Conservation (phyloP, 2,888 invertebrate genomes). For the Andricus curvator region DNA sequence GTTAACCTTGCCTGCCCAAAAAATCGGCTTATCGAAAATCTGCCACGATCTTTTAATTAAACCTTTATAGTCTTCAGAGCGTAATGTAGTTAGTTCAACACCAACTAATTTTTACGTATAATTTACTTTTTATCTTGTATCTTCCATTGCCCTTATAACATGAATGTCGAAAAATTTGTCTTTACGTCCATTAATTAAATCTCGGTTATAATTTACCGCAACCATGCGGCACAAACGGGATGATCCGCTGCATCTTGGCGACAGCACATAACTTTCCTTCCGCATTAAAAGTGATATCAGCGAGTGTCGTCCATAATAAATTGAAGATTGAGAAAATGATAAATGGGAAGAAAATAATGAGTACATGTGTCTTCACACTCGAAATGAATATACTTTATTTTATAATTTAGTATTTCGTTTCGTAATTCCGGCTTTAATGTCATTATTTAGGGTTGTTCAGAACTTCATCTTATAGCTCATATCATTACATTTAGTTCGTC, state of each 20-base stretch:
- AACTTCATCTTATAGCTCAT: too few relatives aligned
- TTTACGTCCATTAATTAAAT: background rate
- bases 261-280: slow-evolving; percentile 34
- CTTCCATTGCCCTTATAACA: background rate
- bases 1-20: background rate
- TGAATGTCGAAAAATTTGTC: background rate
- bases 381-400: background rate
- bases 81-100: background rate
- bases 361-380: slow-evolving; percentile 13
- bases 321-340: slow-evolving; percentile 23
- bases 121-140: background rate
- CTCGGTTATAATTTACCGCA: background rate
- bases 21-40: background rate
- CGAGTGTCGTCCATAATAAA: slow-evolving; percentile 29
- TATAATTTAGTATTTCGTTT: background rate
- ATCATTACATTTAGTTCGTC: background rate
- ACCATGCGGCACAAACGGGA: background rate
- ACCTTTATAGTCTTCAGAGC: background rate
- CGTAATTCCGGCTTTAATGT: background rate
- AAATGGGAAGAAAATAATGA: slow-evolving; percentile 16
- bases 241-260: background rate
- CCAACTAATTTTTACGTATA: too few relatives aligned
- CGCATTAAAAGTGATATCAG: background rate
- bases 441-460: background rate
- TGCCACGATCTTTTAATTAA: background rate